Evolutionary conservation across 2,888 invertebrate species (phyloP).

Genomic region (Anthophora plumipes): DNA sequence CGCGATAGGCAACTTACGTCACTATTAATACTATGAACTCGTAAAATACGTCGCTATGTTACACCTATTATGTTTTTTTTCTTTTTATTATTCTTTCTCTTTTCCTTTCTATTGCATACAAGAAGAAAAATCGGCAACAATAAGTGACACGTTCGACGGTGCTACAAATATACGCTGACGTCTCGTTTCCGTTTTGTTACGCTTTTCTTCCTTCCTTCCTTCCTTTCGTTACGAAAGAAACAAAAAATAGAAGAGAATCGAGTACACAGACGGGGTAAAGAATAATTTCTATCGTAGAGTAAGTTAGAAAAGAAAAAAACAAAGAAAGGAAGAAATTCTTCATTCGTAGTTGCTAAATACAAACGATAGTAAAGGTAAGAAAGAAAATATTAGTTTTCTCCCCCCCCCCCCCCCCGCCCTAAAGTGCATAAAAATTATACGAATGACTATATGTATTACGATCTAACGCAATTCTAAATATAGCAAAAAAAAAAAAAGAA

Average conservation of each 20-base stretch:
- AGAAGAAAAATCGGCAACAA: slow-evolving; percentile 51
- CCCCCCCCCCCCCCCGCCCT: too few species aligned
- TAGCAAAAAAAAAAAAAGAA: too few species aligned
- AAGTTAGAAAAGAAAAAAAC: neutral
- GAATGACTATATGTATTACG: slow-evolving; percentile 31
- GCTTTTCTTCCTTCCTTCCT: neutral
- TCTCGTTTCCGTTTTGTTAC: neutral
- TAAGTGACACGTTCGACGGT: slow-evolving; percentile 40
- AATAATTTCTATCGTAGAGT: slow-evolving; percentile 30
- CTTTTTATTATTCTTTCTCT: too few species aligned
- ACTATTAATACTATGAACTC: slow-evolving; percentile 75
- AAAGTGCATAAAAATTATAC: slow-evolving; percentile 24
- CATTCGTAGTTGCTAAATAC: slow-evolving; percentile 16
- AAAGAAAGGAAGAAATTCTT: neutral
- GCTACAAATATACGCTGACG: slow-evolving; percentile 34
- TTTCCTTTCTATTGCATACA: slow-evolving; percentile 29
- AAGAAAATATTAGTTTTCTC: slow-evolving; percentile 22
- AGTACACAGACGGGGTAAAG: slow-evolving; percentile 17
- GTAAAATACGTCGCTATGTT: slow-evolving; percentile 62
- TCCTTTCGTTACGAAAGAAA: neutral
- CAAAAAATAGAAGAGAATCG: neutral
- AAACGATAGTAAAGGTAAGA: slow-evolving; percentile 25
- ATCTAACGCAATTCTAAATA: slow-evolving; percentile 46
- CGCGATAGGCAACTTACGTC: slow-evolving; percentile 67
- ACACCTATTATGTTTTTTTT: slow-evolving; percentile 48